Evolutionary conservation across 1,140 invertebrate species (phyloP), one percentile per base, ranked within the genome.

Genomic region (Rhyzopertha dominica): DNA sequence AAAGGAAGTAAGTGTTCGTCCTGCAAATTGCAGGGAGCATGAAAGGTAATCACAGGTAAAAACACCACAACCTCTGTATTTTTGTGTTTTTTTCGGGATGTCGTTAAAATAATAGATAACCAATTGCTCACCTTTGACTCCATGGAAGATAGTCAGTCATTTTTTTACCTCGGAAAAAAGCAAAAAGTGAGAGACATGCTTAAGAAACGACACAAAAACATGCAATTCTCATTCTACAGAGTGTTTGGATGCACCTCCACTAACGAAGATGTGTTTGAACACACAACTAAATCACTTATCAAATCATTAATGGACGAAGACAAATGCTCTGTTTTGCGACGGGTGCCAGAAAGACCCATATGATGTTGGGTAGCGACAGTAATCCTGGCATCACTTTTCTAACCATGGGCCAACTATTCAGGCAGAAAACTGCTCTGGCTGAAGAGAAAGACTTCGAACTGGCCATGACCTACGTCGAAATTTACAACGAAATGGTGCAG

Each of bases 341-440:
- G 30, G 95, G 95, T 8, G 90, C 95, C 41, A 95, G 96, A 0
- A 99, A 98, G 72, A 99, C 96, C 2, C 87, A 88, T 62, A 99
- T 95, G 0, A 99, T 99, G 95, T 77, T 98, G 20, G 96, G 96
- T 1, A 85, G 76, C 44, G 73, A 76, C 14, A 73, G 82, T 5
- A 76, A 83, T 57, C 93, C 90, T 4, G 96, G 96, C 0, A 86
- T 99, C 12, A 96, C 93, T 40, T 95, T 84, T 56, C 75, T 88
- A 18, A 93, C 95, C 13, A 89, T 98, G 67, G 80, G 84, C 48
- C 87, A 95, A 61, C 73, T 99, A 0, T 98, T 95, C 56, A 66
- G 77, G 3, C 79, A 85, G 56, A 91, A 98, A 43, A 79, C 88
- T 32, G 66, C 70, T 1, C 77, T 83, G 48, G 74, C 76, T 45